Evolutionary conservation across 2,797 vertebrate genomes (phyloP), one percentile per base, ranked within the genome.

Genomic region (Girardinus metallicus): DNA sequence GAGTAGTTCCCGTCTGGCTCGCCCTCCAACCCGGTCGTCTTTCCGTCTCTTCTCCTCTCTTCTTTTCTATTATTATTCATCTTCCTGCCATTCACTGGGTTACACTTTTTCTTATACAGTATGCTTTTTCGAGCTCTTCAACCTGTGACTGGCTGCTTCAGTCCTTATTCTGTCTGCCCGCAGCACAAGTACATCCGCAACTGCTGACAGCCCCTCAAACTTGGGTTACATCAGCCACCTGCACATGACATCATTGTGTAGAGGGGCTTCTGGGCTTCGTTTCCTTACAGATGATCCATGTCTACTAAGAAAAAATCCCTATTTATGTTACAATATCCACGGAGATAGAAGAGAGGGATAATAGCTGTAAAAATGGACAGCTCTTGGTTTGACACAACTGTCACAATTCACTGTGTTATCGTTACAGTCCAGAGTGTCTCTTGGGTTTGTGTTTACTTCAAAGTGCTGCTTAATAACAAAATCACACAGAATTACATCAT

Each of bases 161-260:
- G 85, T 72, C 85, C 86, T 83, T 89, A 86, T 86, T 89, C 85
- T 86, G 81, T 92, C 86, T 47, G 64, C 15, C 83, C 62, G 77
- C 1, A 23, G 75, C 83, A 34, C 41, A 34, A 64, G 76, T 82
- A 74, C 77, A 86, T 81, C 74, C 74, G 86, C 87, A 86, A 88
- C 89, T 85, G 85, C 84, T 85, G 92, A 91, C 91, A 91, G 88
- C 84, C 76, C 85, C 83, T 92, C 90, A 83, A 83, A 72, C 82
- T 73, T 13, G 51, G 85, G 74, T 93, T 91, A 90, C 82, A 90
- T 92, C 92, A 85, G 86, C 88, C 84, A 75, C 86, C 43, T 73
- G 89, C 75, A 80, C 44, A 80, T 81, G 85, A 87, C 81, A 85
- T 88, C 81, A 89, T 76, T 78, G 83, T 81, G 84, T 84, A 72